Evolutionary conservation across 2,888 invertebrate genomes (phyloP).

Genomic region (Agonopterix arenella): DNA sequence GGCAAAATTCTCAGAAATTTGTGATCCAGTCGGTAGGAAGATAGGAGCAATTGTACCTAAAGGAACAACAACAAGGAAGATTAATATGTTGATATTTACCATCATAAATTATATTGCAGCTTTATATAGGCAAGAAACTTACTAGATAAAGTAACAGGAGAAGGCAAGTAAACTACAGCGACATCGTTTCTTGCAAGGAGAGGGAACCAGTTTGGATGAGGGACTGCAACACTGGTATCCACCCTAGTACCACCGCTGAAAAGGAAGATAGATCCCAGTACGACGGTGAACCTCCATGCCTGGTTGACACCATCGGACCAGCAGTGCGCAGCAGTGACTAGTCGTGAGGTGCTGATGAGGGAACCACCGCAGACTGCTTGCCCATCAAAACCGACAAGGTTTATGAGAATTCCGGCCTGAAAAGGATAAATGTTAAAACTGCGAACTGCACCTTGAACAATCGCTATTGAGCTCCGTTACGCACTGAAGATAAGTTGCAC

Average conservation of each 20-base stretch:
- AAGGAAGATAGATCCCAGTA: conserved; percentile 37
- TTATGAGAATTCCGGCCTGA: conserved; percentile 31
- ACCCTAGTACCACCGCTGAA: conserved; percentile 44
- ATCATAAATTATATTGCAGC: no score
- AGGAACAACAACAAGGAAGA: not conserved
- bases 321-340: conserved; percentile 11
- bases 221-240: conserved; percentile 21
- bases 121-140: conserved; percentile 9
- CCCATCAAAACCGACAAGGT: conserved; percentile 10
- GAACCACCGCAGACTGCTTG: conserved; percentile 43
- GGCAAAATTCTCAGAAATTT: conserved; percentile 17
- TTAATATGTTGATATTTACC: no score
- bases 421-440: not conserved
- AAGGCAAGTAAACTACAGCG: conserved; percentile 29
- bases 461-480: no score
- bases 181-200: conserved; percentile 34
- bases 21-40: conserved; percentile 26
- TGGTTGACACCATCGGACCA: conserved; percentile 42
- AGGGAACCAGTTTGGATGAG: conserved; percentile 39
- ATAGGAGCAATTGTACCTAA: conserved; percentile 28
- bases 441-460: no score
- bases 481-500: not conserved
- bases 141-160: conserved; percentile 20
- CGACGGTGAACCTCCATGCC: conserved; percentile 34
- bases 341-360: conserved; percentile 25